These are phyloP conservation scores for Acrossocheilus fasciatus DNA, from an alignment of 2,797 vertebrate genomes.

Conservation along the genomic window DNA sequence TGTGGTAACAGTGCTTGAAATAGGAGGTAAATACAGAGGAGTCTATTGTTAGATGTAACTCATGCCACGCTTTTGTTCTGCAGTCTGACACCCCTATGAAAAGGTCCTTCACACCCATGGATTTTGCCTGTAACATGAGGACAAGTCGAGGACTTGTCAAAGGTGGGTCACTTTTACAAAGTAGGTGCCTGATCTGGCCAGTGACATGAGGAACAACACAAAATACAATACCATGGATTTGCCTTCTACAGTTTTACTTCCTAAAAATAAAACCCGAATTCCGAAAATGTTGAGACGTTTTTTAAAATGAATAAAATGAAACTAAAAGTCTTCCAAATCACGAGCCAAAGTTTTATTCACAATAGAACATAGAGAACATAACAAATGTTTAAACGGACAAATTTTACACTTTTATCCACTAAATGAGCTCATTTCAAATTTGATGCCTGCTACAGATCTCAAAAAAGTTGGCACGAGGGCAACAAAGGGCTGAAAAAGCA, in stretches of 20 bases:
- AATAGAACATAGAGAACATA: no score
- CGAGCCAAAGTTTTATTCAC: no score
- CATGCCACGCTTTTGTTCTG: slow-evolving; percentile 37
- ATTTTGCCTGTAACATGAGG: slow-evolving; percentile 74
- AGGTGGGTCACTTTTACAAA: slow-evolving; percentile 66
- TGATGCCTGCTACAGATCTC: no score
- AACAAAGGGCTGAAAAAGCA: no score
- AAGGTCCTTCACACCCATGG: slow-evolving; percentile 74
- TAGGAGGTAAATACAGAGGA: neutral
- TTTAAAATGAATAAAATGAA: no score
- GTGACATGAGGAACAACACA: neutral
- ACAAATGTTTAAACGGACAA: no score
- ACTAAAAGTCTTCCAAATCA: no score
- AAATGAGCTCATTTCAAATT: no score
- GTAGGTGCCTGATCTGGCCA: slow-evolving; percentile 16
- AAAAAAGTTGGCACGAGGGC: no score
- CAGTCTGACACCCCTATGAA: slow-evolving; percentile 78
- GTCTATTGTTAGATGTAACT: slow-evolving; percentile 17
- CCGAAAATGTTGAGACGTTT: no score
- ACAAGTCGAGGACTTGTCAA: slow-evolving; percentile 71
- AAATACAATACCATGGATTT: neutral
- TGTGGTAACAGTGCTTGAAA: slow-evolving; percentile 2
- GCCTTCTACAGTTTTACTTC: neutral
- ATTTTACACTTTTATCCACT: no score
- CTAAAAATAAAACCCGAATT: neutral